phyloP scores from a whole-genome alignment of 2,888 invertebrate species.

The Terebella lapidaria region DNA sequence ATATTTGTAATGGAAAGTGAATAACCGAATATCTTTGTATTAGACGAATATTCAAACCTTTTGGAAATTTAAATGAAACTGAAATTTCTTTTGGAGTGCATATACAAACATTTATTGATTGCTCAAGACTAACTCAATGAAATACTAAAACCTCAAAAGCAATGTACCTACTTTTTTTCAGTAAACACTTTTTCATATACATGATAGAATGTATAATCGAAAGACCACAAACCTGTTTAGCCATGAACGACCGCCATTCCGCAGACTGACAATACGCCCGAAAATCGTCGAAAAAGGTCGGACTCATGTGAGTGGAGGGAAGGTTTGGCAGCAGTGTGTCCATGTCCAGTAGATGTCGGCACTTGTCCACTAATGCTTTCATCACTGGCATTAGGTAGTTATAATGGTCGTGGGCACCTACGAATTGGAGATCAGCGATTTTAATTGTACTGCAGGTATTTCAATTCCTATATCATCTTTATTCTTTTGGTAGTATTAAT shows the following conservation, averaged over 20 bases:
- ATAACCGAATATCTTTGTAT: too few species aligned
- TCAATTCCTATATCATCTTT: background rate
- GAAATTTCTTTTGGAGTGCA: too few species aligned
- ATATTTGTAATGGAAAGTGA: too few species aligned
- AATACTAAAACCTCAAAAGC: too few species aligned
- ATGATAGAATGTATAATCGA: too few species aligned
- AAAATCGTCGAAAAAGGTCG: conserved; percentile 63
- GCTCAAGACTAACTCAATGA: too few species aligned
- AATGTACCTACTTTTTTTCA: too few species aligned
- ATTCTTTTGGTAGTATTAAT: background rate
- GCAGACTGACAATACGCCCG: conserved; percentile 58
- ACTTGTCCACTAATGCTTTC: conserved; percentile 61
- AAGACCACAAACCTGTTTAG: conserved; percentile 39
- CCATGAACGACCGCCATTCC: conserved; percentile 57
- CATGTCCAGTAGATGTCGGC: conserved; percentile 45
- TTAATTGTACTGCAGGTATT: background rate
- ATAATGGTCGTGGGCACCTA: conserved; percentile 57
- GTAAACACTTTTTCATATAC: too few species aligned
- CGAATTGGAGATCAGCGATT: too few species aligned
- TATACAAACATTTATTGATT: too few species aligned
- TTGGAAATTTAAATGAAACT: too few species aligned
- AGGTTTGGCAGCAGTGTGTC: conserved; percentile 48
- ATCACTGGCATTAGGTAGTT: conserved; percentile 63
- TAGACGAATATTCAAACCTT: too few species aligned
- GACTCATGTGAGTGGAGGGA: conserved; percentile 58